Evolutionary conservation across 2,113 vertebrate species (phyloP).

Genomic region (Phalacrocorax brasilianus): DNA sequence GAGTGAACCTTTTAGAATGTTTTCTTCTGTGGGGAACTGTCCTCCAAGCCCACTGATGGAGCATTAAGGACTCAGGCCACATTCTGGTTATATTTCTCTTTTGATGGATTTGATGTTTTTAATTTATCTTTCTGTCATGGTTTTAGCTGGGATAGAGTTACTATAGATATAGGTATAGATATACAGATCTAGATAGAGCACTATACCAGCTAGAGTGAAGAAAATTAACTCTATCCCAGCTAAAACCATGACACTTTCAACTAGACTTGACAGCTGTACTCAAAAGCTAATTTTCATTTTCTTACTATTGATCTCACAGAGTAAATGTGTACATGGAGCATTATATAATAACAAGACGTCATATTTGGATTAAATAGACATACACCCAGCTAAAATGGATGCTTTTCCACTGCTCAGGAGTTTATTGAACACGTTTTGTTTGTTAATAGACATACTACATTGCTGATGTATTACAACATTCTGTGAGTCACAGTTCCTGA

Average conservation of each 20-base stretch:
- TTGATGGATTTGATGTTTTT: background rate
- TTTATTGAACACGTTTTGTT: background rate
- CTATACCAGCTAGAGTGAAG: no score
- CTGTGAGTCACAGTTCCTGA: background rate
- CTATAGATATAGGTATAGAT: no score
- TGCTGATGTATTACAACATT: background rate
- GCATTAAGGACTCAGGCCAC: background rate
- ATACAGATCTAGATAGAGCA: no score
- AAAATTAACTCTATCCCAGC: no score
- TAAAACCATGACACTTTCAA: background rate
- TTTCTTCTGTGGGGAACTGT: background rate
- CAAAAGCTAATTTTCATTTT: background rate
- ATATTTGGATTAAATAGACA: background rate
- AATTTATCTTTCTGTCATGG: background rate
- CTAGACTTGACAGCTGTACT: background rate
- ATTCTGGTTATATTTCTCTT: background rate
- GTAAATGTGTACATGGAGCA: background rate
- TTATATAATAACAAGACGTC: background rate
- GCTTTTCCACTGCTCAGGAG: background rate
- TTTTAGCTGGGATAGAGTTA: no score
- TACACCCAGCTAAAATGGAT: background rate
- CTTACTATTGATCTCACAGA: background rate
- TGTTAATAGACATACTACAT: background rate
- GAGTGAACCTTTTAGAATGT: background rate
- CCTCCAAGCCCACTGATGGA: background rate